These are phyloP conservation scores for Pyrocephalus nanus DNA, from an alignment of 2,797 vertebrate species.

Conservation along the genomic window DNA sequence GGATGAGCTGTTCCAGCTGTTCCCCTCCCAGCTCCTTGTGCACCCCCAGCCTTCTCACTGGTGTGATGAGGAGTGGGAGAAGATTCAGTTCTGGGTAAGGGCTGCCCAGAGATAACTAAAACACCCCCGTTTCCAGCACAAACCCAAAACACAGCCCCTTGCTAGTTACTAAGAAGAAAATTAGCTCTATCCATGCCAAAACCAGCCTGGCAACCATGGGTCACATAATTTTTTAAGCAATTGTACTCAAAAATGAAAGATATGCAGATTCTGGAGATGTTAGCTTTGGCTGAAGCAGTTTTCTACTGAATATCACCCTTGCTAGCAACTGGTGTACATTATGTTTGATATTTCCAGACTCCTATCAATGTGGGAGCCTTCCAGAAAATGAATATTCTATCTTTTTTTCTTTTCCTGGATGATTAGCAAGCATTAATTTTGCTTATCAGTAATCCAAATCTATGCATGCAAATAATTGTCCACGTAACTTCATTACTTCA, in stretches of 20 bases:
- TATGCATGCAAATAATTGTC: not conserved
- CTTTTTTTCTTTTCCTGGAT: not conserved
- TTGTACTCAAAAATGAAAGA: not conserved
- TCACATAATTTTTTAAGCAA: not conserved
- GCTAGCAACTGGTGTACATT: not conserved
- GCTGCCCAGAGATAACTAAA: not conserved
- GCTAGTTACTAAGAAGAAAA: not conserved
- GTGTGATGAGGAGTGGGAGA: not conserved
- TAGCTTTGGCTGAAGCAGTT: not conserved
- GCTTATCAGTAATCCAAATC: not conserved
- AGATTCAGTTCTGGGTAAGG: not conserved
- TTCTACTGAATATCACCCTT: not conserved
- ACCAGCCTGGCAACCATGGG: not conserved
- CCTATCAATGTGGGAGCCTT: not conserved
- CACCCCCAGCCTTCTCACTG: accelerated
- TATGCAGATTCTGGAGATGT: not conserved
- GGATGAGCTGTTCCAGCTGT: not conserved
- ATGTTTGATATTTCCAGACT: not conserved
- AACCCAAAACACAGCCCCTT: not conserved
- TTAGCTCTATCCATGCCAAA: not conserved
- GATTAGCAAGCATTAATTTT: not conserved
- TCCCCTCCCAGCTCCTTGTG: not conserved
- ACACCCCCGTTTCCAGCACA: not conserved
- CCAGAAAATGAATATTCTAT: not conserved
- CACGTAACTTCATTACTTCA: not conserved